Percentiles rank a stretch among this genome's conserved stretches.
These are phyloP conservation scores for Peromyscus eremicus DNA, from an alignment of 2,797 vertebrate genomes.

Conservation along the genomic window DNA sequence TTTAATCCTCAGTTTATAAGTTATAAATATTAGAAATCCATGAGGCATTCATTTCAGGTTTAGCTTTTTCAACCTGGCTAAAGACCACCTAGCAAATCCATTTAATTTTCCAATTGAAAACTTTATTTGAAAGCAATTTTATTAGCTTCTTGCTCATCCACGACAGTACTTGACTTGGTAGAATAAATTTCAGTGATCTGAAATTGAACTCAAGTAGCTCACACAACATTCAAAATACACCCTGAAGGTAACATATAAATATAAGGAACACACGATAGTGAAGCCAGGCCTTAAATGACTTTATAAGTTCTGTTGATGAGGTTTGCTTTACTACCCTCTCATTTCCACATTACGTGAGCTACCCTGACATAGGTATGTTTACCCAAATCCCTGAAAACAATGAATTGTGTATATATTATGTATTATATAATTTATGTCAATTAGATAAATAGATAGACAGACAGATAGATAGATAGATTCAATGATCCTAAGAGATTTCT, in stretches of 20 bases:
- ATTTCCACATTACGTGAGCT: neutral
- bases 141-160: neutral
- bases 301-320: neutral
- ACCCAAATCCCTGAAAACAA: neutral
- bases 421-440: too few species aligned
- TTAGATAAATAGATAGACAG: too few species aligned
- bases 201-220: slow-evolving; percentile 36
- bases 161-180: slow-evolving; percentile 5
- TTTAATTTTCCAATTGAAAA: slow-evolving; percentile 63
- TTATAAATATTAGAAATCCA: slow-evolving; percentile 54
- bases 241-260: neutral
- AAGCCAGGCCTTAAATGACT: neutral
- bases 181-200: slow-evolving; percentile 32
- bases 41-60: slow-evolving; percentile 18
- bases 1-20: slow-evolving; percentile 22
- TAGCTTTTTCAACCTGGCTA: neutral
- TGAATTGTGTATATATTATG: neutral
- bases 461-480: neutral
- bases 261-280: neutral
- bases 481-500: neutral
- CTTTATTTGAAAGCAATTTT: slow-evolving; percentile 27
- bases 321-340: neutral
- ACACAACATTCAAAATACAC: neutral
- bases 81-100: slow-evolving; percentile 30
- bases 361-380: neutral